These are phyloP conservation scores for Corydoras maculifer DNA, from an alignment of 2,113 vertebrate genomes.

Conservation along the genomic window DNA sequence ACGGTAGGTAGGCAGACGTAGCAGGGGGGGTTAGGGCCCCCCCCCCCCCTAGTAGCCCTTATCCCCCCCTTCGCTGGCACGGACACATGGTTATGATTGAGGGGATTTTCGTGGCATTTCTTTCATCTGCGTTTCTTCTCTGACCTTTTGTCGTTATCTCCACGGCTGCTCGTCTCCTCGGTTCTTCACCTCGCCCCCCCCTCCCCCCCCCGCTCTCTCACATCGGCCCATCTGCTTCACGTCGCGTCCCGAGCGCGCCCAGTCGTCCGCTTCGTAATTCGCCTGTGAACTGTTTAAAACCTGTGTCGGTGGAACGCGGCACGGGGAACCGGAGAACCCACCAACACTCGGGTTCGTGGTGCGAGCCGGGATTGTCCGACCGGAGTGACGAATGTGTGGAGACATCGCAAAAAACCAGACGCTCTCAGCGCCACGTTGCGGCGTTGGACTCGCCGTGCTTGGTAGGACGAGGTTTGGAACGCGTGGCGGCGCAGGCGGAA, in stretches of 20 bases:
- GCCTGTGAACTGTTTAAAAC: neutral
- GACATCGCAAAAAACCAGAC: constrained; percentile 23
- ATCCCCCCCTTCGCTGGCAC: neutral
- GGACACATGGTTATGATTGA: constrained; percentile 33
- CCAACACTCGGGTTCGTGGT: neutral
- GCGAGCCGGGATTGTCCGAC: neutral
- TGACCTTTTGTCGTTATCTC: constrained; percentile 33
- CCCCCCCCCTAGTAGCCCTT: neutral
- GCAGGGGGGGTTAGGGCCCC: neutral
- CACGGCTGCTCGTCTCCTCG: constrained; percentile 14
- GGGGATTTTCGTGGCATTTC: constrained; percentile 13
- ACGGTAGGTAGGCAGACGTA: neutral
- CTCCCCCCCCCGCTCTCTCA: constrained; percentile 44
- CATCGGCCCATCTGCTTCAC: neutral
- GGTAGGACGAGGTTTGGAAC: too few relatives aligned
- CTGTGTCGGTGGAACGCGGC: neutral
- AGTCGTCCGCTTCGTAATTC: neutral
- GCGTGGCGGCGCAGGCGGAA: too few relatives aligned
- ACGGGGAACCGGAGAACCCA: neutral
- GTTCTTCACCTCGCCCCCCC: constrained; percentile 17
- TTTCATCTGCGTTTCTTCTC: constrained; percentile 15
- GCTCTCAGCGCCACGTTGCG: constrained; percentile 27
- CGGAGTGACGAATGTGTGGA: too few relatives aligned
- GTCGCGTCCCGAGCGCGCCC: constrained; percentile 36
- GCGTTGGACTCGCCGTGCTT: too few relatives aligned